A percentile compares a stretch with the other conserved stretches of the same genome.
These are phyloP conservation scores for Cyanocitta stelleri DNA, from an alignment of 2,113 vertebrate genomes.

Conservation along the genomic window DNA sequence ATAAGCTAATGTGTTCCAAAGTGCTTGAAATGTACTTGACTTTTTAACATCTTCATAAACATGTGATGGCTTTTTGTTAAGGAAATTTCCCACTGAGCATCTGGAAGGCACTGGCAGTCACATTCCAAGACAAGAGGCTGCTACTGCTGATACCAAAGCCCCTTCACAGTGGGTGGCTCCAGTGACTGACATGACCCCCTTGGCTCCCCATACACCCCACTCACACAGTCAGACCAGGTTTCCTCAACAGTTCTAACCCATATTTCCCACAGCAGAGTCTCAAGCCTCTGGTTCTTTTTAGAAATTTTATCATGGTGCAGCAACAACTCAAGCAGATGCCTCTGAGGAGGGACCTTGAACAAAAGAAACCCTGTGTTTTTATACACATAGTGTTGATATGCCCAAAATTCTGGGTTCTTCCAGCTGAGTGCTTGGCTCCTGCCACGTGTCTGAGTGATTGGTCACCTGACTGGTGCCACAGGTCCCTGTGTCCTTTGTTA, in stretches of 20 bases:
- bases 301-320: background rate
- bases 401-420: background rate
- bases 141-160: background rate
- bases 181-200: fast-evolving
- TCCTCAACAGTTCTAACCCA: fast-evolving
- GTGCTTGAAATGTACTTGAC: background rate
- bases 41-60: background rate
- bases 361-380: background rate
- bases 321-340: background rate
- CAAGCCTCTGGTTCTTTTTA: background rate
- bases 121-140: background rate
- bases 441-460: background rate
- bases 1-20: background rate
- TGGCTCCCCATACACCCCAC: background rate
- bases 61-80: background rate
- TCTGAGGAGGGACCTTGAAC: fast-evolving
- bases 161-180: fast-evolving
- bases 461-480: background rate
- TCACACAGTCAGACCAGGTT: background rate
- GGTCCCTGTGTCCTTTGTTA: background rate
- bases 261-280: background rate
- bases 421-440: background rate
- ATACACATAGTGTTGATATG: fast-evolving
- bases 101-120: background rate
- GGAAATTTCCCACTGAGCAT: background rate